Evolutionary conservation across 2,113 vertebrate genomes (phyloP).

Genomic region (Dunckerocampus dactyliophorus): DNA sequence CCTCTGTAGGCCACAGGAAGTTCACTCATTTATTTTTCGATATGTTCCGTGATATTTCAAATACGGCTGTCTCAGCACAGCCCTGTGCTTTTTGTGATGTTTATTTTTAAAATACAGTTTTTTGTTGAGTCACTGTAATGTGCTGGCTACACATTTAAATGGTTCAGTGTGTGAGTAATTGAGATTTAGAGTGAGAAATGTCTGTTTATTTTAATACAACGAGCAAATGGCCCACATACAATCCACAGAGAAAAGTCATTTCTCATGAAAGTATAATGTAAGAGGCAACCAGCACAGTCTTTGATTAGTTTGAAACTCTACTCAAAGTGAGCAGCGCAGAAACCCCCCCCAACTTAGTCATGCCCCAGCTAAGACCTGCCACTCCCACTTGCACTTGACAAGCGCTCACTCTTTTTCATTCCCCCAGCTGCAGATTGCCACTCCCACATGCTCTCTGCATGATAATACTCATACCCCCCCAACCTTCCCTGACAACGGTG

Average conservation of each 20-base stretch:
- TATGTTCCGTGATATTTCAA: no score
- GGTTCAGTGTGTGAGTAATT: no score
- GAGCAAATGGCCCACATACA: neutral
- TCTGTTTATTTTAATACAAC: no score
- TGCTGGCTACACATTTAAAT: no score
- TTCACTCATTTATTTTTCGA: no score
- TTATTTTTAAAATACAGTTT: no score
- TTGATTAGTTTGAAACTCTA: constrained; percentile 43
- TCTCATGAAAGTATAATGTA: constrained; percentile 9
- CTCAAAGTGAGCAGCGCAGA: constrained; percentile 46
- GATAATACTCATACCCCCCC: constrained; percentile 47
- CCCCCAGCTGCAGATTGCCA: constrained; percentile 30
- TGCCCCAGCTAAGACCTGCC: constrained; percentile 50
- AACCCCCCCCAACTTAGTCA: constrained; percentile 47
- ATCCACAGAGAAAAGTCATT: constrained; percentile 2
- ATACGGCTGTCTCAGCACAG: no score
- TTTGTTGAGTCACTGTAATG: no score
- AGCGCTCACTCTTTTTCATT: constrained; percentile 26
- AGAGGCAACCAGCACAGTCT: constrained; percentile 18
- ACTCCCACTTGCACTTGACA: constrained; percentile 23
- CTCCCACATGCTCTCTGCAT: constrained; percentile 43
- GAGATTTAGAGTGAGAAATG: no score
- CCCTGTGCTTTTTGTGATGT: no score
- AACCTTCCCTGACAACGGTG: constrained; percentile 53
- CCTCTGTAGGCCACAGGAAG: no score